Percentiles rank a stretch among this genome's conserved stretches.
Conservation (phyloP, 2,888 invertebrate species). For the Torymus texanus region DNA sequence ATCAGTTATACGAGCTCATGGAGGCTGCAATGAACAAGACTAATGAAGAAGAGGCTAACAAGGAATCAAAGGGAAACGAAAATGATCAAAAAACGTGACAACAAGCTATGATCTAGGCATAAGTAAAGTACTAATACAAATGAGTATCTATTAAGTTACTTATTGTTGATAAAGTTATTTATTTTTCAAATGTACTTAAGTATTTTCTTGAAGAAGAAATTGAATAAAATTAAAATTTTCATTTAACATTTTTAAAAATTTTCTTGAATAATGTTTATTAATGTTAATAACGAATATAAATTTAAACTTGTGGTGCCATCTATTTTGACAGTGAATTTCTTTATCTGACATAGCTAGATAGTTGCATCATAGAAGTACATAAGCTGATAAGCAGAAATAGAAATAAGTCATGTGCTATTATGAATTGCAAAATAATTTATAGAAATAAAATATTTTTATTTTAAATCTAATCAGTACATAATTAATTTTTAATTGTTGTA, state of each 20-base stretch:
- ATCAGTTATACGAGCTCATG: slow-evolving; percentile 89
- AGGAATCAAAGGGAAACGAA: too few relatives aligned
- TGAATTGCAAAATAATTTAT: too few relatives aligned
- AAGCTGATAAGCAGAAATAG: too few relatives aligned
- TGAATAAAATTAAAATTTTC: neutral
- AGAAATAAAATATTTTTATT: too few relatives aligned
- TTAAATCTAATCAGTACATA: too few relatives aligned
- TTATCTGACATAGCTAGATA: neutral
- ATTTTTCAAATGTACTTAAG: slow-evolving; percentile 11
- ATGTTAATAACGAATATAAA: neutral
- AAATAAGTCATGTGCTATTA: too few relatives aligned
- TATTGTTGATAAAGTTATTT: neutral
- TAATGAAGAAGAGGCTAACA: slow-evolving; percentile 58
- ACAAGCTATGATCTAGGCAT: too few relatives aligned
- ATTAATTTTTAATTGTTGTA: too few relatives aligned
- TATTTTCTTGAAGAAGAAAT: neutral
- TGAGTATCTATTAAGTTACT: too few relatives aligned
- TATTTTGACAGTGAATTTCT: neutral
- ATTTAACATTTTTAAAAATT: neutral
- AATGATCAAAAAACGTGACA: too few relatives aligned
- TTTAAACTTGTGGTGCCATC: slow-evolving; percentile 1
- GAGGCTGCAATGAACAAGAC: slow-evolving; percentile 78
- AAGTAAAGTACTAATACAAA: too few relatives aligned
- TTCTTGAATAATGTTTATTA: neutral
- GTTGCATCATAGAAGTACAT: neutral